Conservation (phyloP, 2,113 vertebrate species). For the Acrocephalus kingi region DNA sequence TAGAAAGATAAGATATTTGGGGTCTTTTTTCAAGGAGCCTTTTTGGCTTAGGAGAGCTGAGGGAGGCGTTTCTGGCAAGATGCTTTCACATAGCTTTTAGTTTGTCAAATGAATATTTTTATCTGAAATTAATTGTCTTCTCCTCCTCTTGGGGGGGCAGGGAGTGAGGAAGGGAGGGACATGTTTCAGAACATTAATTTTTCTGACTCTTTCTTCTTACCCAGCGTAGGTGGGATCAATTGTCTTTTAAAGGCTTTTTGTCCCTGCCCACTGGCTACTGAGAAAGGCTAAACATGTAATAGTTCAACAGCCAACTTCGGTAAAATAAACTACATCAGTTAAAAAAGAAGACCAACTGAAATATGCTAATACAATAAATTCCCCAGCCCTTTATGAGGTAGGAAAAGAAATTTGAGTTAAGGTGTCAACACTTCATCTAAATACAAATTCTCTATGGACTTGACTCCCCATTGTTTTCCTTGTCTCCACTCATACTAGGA, state of each 20-base stretch:
- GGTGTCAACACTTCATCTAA: not conserved
- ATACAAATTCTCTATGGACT: not conserved
- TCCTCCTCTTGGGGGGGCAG: fast-evolving
- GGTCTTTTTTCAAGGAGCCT: not conserved
- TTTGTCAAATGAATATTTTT: not conserved
- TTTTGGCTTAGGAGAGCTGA: not conserved
- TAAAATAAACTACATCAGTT: not conserved
- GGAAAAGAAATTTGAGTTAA: not conserved
- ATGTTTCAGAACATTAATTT: not conserved
- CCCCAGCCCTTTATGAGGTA: not conserved
- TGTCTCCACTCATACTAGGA: not conserved
- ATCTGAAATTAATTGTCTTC: not conserved
- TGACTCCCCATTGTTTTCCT: not conserved
- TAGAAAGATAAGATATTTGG: not conserved
- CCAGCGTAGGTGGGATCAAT: not conserved
- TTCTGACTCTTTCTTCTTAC: not conserved
- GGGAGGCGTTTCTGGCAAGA: not conserved
- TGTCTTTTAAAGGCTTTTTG: not conserved
- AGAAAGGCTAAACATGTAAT: not conserved
- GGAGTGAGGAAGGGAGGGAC: not conserved
- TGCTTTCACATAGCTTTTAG: not conserved
- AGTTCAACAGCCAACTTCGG: not conserved
- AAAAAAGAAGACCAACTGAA: not conserved
- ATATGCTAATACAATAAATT: not conserved
- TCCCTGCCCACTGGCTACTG: not conserved